Evolutionary conservation across 2,113 vertebrate genomes (phyloP).

Genomic region (Felis chaus): DNA sequence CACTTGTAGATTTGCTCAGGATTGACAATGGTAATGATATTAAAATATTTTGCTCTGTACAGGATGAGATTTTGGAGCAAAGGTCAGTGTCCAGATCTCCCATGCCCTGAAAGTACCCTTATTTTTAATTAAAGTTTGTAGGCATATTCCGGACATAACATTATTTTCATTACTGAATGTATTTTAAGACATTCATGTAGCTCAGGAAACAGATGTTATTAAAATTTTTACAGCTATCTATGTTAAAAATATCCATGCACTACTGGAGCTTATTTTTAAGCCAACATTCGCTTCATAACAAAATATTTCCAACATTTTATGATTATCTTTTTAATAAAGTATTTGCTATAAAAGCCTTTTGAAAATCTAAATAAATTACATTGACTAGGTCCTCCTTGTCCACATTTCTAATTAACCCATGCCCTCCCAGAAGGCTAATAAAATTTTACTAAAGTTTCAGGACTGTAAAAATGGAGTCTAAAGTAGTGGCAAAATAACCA

Average conservation of each 20-base stretch:
- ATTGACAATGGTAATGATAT: neutral
- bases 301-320: neutral
- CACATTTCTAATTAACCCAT: neutral
- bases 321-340: neutral
- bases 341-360: constrained; percentile 32
- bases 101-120: neutral
- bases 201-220: constrained; percentile 14
- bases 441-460: neutral
- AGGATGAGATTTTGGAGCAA: neutral
- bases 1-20: neutral
- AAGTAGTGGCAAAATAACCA: neutral
- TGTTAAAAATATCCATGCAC: neutral
- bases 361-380: neutral
- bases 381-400: neutral
- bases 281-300: neutral
- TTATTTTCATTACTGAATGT: neutral
- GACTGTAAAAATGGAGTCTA: neutral
- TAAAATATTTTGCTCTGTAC: neutral
- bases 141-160: neutral
- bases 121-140: neutral
- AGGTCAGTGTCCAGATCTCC: neutral
- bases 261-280: neutral
- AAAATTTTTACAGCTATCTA: constrained; percentile 4
- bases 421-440: neutral
- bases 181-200: neutral